phyloP scores from a whole-genome alignment of 2,113 vertebrate genomes.

The Shinisaurus crocodilurus region DNA sequence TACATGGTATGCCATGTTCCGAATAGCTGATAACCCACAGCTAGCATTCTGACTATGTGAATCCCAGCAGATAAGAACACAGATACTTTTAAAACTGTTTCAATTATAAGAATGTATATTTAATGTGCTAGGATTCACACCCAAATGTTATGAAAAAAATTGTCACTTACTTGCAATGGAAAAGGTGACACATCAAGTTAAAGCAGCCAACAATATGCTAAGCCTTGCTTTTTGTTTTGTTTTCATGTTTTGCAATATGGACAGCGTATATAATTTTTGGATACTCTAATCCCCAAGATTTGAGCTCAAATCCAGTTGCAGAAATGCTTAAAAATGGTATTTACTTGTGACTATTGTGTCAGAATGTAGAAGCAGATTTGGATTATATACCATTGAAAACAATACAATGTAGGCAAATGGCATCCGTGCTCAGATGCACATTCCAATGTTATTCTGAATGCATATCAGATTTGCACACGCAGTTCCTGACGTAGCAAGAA shows the following conservation, averaged over 20 bases:
- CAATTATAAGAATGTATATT: background rate
- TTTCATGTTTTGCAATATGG: background rate
- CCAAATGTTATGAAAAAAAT: background rate
- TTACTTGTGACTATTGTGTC: background rate
- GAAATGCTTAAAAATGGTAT: background rate
- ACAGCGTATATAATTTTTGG: background rate
- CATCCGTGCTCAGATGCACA: background rate
- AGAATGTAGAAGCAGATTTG: background rate
- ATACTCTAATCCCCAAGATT: background rate
- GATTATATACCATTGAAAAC: background rate
- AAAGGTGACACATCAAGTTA: background rate
- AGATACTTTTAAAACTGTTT: background rate
- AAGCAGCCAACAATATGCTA: background rate
- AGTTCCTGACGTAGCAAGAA: background rate
- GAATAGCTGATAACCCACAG: background rate
- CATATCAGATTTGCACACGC: background rate
- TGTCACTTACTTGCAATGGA: background rate
- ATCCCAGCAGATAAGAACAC: background rate
- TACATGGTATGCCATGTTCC: background rate
- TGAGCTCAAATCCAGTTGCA: background rate
- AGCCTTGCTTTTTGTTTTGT: background rate
- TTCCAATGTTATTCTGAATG: background rate
- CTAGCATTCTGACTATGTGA: no score
- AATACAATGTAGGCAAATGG: background rate
- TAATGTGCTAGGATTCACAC: background rate